A percentile compares a stretch with the other conserved stretches of the same genome.
phyloP scores from a whole-genome alignment of 2,888 invertebrate genomes.

The Podotricha telesiphe region DNA sequence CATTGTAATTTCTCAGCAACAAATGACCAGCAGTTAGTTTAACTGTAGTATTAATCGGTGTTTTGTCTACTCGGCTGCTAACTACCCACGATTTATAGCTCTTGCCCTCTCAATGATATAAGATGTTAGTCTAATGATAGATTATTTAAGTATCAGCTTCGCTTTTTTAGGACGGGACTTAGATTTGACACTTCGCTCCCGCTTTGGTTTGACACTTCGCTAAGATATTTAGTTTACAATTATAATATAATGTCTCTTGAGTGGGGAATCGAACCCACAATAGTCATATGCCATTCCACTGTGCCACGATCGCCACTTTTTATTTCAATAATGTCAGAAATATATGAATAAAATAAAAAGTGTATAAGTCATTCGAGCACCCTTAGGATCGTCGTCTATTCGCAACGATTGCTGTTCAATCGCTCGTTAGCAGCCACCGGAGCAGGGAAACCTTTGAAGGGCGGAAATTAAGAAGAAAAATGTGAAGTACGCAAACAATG shows the following conservation, averaged over 20 bases:
- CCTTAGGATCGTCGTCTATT: constrained; percentile 24
- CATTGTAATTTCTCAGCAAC: constrained; percentile 61
- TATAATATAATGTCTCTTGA: no score
- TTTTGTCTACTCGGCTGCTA: constrained; percentile 65
- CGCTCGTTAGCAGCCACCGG: constrained; percentile 42
- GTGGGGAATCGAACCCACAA: no score
- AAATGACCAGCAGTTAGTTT: constrained; percentile 70
- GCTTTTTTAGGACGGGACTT: no score
- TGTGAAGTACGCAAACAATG: constrained; percentile 48
- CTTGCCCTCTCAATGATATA: constrained; percentile 14
- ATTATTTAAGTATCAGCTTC: neutral
- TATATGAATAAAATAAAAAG: neutral
- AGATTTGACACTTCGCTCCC: no score
- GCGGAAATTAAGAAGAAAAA: constrained; percentile 50
- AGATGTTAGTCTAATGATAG: constrained; percentile 5
- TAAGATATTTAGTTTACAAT: no score
- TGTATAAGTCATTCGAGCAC: constrained; percentile 21
- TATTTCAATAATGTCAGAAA: constrained; percentile 13
- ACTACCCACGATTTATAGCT: constrained; percentile 56
- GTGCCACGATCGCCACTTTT: no score
- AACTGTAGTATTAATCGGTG: constrained; percentile 76
- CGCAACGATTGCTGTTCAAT: constrained; percentile 42
- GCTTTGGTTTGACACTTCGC: no score
- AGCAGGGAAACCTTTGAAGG: constrained; percentile 47
- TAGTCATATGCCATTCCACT: no score